These are phyloP conservation scores for Protaetia brevitarsis DNA, from an alignment of 1,140 invertebrate species.

Conservation along the genomic window DNA sequence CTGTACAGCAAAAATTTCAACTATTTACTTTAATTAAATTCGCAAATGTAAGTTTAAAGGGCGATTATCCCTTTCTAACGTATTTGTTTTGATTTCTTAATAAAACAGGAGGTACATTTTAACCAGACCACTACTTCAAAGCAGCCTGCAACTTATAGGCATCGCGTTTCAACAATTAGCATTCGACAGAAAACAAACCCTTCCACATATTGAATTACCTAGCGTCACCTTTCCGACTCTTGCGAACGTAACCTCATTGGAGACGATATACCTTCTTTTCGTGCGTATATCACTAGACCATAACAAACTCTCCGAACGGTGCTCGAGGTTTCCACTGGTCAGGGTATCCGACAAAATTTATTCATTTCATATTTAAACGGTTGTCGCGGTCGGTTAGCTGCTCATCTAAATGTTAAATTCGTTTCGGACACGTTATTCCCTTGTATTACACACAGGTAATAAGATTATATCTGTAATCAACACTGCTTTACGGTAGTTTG, in stretches of 20 bases:
- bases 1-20: background rate
- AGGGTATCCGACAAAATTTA: slow-evolving; percentile 14
- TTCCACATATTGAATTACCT: background rate
- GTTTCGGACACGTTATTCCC: slow-evolving; percentile 16
- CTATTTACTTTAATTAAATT: background rate
- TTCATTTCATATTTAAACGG: slow-evolving; percentile 22
- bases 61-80: too few species aligned
- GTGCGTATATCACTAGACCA: too few species aligned
- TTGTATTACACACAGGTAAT: slow-evolving; percentile 19
- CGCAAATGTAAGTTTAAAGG: background rate
- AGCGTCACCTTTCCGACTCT: background rate
- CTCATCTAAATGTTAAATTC: slow-evolving; percentile 21
- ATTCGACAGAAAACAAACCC: background rate
- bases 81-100: background rate
- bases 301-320: too few species aligned
- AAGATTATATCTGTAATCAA: slow-evolving; percentile 23
- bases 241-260: background rate
- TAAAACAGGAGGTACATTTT: background rate
- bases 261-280: too few species aligned
- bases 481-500: slow-evolving; percentile 18
- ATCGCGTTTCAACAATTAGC: background rate
- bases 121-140: background rate
- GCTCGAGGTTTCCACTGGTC: too few species aligned
- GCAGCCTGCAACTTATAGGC: too few species aligned
- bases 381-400: slow-evolving; percentile 18